Percentiles rank a stretch among this genome's conserved stretches.
These are phyloP conservation scores for Colletes gigas DNA, from an alignment of 1,140 invertebrate genomes.

Conservation along the genomic window DNA sequence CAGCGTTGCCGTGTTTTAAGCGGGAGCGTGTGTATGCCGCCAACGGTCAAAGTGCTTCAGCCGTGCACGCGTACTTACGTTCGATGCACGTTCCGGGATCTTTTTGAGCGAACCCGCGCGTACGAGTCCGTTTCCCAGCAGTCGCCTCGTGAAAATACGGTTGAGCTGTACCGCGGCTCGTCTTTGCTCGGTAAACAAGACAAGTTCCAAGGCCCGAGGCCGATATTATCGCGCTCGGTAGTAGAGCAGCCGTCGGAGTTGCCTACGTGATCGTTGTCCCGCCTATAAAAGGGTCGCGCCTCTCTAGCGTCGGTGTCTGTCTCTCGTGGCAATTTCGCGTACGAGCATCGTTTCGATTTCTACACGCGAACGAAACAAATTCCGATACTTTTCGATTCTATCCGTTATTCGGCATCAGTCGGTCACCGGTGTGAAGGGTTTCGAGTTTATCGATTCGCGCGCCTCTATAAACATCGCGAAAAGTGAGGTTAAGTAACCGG, in stretches of 20 bases:
- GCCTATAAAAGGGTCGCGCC: constrained; percentile 67
- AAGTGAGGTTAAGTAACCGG: constrained; percentile 49
- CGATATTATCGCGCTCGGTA: constrained; percentile 65
- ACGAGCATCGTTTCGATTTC: constrained; percentile 12
- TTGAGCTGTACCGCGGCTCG: not conserved
- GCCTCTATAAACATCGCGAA: not conserved
- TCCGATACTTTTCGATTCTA: not conserved
- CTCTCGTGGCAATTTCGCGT: constrained; percentile 41
- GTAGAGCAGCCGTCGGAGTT: constrained; percentile 51
- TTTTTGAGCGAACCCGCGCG: not conserved
- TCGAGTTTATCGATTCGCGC: constrained; percentile 11
- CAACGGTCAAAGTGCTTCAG: constrained; percentile 16
- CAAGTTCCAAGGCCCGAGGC: constrained; percentile 61
- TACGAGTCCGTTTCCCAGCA: not conserved
- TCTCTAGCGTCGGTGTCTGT: constrained; percentile 65
- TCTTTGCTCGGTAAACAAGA: constrained; percentile 53
- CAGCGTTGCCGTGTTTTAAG: constrained; percentile 18
- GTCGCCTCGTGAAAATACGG: constrained; percentile 18
- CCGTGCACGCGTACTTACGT: not conserved
- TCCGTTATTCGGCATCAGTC: not conserved
- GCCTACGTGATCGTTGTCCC: constrained; percentile 72
- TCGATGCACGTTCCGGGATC: constrained; percentile 1
- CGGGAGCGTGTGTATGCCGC: constrained; percentile 6
- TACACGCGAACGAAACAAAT: not conserved
- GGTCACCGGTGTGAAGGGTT: no score